These are phyloP conservation scores for Picathartes gymnocephalus DNA, from an alignment of 2,113 vertebrate genomes.

Conservation along the genomic window DNA sequence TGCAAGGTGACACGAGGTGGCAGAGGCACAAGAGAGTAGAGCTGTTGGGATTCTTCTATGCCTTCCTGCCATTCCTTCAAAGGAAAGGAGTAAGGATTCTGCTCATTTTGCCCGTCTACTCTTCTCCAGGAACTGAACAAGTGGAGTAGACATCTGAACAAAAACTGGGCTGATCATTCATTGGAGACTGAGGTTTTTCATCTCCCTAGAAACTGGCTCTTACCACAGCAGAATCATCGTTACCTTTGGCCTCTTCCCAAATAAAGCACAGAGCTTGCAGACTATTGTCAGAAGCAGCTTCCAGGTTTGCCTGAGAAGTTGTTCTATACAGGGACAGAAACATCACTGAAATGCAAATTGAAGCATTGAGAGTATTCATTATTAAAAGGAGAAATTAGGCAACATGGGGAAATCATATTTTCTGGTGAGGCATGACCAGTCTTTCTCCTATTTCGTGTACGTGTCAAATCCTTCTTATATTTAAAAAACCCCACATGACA, in stretches of 20 bases:
- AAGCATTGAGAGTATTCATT: background rate
- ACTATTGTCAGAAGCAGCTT: background rate
- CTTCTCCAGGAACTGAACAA: background rate
- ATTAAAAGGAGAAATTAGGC: background rate
- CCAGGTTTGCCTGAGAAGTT: background rate
- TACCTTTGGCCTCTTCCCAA: background rate
- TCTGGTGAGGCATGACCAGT: background rate
- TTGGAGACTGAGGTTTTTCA: background rate
- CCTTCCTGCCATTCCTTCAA: background rate
- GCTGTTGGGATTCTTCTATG: background rate
- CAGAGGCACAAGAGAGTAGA: background rate
- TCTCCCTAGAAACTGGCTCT: background rate
- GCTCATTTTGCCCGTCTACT: background rate
- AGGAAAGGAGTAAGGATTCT: background rate
- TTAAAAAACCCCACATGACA: background rate
- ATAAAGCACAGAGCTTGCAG: background rate
- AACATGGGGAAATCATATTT: background rate
- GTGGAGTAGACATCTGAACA: background rate
- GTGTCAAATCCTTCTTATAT: background rate
- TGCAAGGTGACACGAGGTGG: accelerated
- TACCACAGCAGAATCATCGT: background rate
- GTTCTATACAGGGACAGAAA: background rate
- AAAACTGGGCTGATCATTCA: background rate
- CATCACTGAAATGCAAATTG: background rate
- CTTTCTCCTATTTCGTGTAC: background rate